Conservation (phyloP, 2,888 invertebrate genomes). For the Drosophila birchii region DNA sequence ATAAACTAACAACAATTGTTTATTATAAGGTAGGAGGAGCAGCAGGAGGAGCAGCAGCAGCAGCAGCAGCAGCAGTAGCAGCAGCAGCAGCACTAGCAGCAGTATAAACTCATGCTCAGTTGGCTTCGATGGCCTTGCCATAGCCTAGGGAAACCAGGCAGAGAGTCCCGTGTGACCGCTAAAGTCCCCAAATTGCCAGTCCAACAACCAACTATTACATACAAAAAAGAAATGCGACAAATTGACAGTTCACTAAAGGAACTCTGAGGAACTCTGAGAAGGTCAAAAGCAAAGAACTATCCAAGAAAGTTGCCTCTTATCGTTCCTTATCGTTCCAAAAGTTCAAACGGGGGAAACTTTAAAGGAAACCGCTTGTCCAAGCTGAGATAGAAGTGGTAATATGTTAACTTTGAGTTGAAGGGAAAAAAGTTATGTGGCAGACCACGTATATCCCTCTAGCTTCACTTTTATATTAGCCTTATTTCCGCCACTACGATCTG, state of each 20-base stretch:
- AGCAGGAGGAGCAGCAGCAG: background rate
- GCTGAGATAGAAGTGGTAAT: slow-evolving; percentile 11
- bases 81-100: slow-evolving; percentile 2
- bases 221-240: slow-evolving; percentile 35
- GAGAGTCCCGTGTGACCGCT: slow-evolving; percentile 62
- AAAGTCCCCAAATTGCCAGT: slow-evolving; percentile 35
- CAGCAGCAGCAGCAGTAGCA: slow-evolving; percentile 7
- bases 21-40: slow-evolving; percentile 34
- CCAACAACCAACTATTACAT: slow-evolving; percentile 23
- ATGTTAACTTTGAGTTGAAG: slow-evolving; percentile 1
- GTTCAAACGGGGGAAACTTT: slow-evolving; percentile 17
- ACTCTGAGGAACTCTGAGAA: slow-evolving; percentile 19
- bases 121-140: slow-evolving; percentile 69
- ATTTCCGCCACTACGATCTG: no score
- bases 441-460: background rate
- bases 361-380: slow-evolving; percentile 12
- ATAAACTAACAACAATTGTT: slow-evolving; percentile 56
- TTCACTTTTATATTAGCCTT: background rate
- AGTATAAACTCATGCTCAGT: slow-evolving; percentile 64
- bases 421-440: background rate
- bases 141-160: slow-evolving; percentile 45
- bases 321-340: slow-evolving; percentile 12
- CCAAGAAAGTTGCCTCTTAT: slow-evolving; percentile 18
- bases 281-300: slow-evolving; percentile 7
- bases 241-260: slow-evolving; percentile 55